Evolutionary conservation across 2,797 vertebrate species (phyloP).

Genomic region (Gobionotothen gibberifrons): DNA sequence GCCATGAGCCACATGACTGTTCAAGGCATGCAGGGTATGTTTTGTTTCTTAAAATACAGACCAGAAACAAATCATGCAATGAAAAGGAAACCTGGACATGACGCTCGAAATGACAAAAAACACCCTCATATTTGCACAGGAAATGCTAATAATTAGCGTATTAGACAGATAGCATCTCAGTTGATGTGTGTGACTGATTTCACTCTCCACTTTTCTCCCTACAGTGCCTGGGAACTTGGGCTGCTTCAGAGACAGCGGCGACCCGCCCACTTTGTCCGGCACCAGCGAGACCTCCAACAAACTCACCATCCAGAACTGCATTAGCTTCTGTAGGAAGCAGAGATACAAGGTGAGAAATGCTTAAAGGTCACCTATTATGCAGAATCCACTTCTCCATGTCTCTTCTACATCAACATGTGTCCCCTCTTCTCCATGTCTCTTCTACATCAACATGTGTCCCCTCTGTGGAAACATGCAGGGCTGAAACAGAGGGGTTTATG

Average conservation of each 20-base stretch:
- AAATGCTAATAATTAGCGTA: neutral
- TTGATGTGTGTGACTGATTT: slow-evolving; percentile 9
- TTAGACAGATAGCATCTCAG: neutral
- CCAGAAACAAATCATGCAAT: neutral
- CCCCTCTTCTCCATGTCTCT: too few relatives aligned
- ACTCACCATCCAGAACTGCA: slow-evolving; percentile 96
- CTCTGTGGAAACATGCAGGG: too few relatives aligned
- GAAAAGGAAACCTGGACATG: neutral
- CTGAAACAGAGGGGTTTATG: too few relatives aligned
- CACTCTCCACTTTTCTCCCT: slow-evolving; percentile 34
- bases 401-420: too few relatives aligned
- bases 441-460: too few relatives aligned
- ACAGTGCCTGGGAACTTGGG: slow-evolving; percentile 97
- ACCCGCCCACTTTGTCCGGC: slow-evolving; percentile 92
- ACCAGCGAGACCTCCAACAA: slow-evolving; percentile 94
- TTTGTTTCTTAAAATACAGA: slow-evolving; percentile 9
- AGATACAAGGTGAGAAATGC: slow-evolving; percentile 89
- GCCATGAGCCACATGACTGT: neutral
- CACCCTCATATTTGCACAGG: neutral
- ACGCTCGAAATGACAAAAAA: neutral
- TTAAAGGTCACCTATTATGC: too few relatives aligned
- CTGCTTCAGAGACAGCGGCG: slow-evolving; percentile 95
- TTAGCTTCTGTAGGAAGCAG: slow-evolving; percentile 93
- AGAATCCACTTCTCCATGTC: too few relatives aligned
- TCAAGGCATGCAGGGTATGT: neutral